phyloP scores from a whole-genome alignment of 2,888 invertebrate species.

The Amphipoea lucens region DNA sequence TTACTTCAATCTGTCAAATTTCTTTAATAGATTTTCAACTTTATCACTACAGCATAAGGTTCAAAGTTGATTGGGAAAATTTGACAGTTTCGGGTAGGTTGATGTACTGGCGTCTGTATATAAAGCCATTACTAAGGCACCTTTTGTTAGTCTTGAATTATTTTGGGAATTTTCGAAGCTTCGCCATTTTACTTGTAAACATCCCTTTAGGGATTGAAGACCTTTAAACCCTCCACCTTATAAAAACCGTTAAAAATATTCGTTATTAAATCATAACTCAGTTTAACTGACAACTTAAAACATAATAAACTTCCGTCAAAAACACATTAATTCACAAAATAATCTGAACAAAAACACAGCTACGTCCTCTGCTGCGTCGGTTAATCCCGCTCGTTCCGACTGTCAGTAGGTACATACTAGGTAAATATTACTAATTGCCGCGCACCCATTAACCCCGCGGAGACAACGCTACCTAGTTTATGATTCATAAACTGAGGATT shows the following conservation, averaged over 20 bases:
- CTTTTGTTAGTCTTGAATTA: not conserved
- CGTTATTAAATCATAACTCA: slow-evolving; percentile 35
- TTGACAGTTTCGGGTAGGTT: too few relatives aligned
- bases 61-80: too few relatives aligned
- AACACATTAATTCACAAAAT: slow-evolving; percentile 50
- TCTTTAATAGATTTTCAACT: too few relatives aligned
- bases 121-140: not conserved
- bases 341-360: slow-evolving; percentile 58
- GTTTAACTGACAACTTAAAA: slow-evolving; percentile 21
- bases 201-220: not conserved
- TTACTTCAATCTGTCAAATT: too few relatives aligned
- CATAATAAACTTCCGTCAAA: slow-evolving; percentile 27
- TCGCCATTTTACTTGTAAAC: not conserved
- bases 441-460: slow-evolving; percentile 48
- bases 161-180: not conserved
- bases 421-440: slow-evolving; percentile 61
- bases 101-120: too few relatives aligned
- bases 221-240: not conserved
- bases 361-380: slow-evolving; percentile 54
- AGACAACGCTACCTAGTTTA: slow-evolving; percentile 56
- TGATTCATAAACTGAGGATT: slow-evolving; percentile 55
- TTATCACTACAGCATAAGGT: too few relatives aligned
- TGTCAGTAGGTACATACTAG: slow-evolving; percentile 31
- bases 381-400: slow-evolving; percentile 46
- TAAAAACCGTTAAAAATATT: not conserved